These are phyloP conservation scores for Morbakka virulenta DNA, from an alignment of 30 jellyfish, hydroid and myxozoan species.

Conservation along the genomic window DNA sequence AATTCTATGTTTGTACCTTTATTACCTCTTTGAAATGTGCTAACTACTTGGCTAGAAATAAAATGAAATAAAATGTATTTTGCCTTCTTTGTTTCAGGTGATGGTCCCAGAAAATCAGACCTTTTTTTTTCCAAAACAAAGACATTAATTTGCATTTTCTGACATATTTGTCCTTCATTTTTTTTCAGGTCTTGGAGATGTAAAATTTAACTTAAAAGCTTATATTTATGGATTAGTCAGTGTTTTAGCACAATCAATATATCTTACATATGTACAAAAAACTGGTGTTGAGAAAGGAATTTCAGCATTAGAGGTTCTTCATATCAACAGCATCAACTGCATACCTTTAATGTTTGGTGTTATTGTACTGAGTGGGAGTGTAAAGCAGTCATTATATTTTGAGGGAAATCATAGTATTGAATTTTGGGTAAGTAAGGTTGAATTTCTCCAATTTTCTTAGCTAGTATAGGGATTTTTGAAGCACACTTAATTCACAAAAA, in stretches of 20 bases:
- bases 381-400: constrained; percentile 36
- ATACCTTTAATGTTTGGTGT: constrained; percentile 63
- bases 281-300: constrained; percentile 84
- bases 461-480: background rate
- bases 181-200: constrained; percentile 85
- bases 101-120: no score
- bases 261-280: constrained; percentile 90
- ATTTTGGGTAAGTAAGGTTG: constrained; percentile 59
- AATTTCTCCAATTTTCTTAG: background rate
- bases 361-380: constrained; percentile 59
- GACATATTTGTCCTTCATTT: no score
- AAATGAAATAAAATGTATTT: no score
- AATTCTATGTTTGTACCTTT: no score
- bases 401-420: constrained; percentile 35
- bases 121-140: background rate
- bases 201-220: constrained; percentile 54
- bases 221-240: constrained; percentile 74
- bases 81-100: no score
- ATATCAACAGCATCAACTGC: constrained; percentile 93
- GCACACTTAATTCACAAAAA: background rate
- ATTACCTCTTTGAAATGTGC: no score
- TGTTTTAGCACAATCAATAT: constrained; percentile 82
- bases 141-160: background rate
- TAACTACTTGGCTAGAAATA: no score
- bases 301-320: constrained; percentile 82